Evolutionary conservation across 2,113 vertebrate genomes (phyloP), one percentile per base, ranked within the genome.

Genomic region (Pandion haliaetus): DNA sequence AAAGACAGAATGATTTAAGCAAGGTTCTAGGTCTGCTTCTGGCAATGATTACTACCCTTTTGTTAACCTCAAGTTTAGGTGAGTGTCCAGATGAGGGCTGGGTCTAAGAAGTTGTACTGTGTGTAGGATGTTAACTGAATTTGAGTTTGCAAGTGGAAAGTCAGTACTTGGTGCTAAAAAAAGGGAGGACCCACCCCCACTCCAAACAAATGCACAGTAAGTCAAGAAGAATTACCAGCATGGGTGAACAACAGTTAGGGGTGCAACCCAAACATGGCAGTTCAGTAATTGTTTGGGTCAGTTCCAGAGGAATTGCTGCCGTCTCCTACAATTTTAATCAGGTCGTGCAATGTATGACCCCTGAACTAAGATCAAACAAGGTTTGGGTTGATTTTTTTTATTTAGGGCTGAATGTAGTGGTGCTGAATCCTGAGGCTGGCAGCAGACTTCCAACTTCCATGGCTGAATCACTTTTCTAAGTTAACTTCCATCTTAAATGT

Each of bases 121-220:
- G 15, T 38, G 23, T 12, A 74, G 45, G 14, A 34, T 18, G 7
- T 50, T 50, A 57, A 45, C 10, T 26, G 11, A 78, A 49, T 82
- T 85, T 20, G 34, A 63, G 6, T 52, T 72, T 50, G 12, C 14
- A 77, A 45, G 47, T 34, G 12, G 23, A 50, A 90, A 76, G 6
- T 62, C 23, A 36, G 10, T 24, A 47, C 36, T 57, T 80, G 42
- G 6, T 50, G 28, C 19, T 63, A 58, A 79, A 62, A 65, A 17
- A 31, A 17, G 3, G 3, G 3, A 12, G 5, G 2, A 21, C 3
- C 45, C 9, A 44, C 11, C 34, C 32, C 19, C 5, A 15, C 1
- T 8, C 5, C 9, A 36, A 55, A 65, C 11, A 44, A 9, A 17
- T 4, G 14, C 13, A 25, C 8, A 66, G 12, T 29, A 59, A 57